phyloP scores from a whole-genome alignment of 2,888 invertebrate genomes.

The Lymantria monacha region DNA sequence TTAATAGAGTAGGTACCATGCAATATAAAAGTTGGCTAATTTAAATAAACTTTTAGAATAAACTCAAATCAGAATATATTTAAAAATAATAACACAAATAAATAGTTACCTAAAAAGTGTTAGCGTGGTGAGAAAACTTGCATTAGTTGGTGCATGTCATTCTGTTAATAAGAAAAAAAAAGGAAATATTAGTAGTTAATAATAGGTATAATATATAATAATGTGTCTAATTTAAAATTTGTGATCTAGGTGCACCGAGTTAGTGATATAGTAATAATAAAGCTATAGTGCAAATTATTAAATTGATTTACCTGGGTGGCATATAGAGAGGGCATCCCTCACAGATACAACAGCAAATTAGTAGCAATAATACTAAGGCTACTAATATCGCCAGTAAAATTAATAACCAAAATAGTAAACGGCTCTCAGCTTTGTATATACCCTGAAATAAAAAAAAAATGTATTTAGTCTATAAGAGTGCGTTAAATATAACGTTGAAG shows the following conservation, averaged over 20 bases:
- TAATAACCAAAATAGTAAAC: conserved; percentile 89
- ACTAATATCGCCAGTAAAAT: conserved; percentile 89
- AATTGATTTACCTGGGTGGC: conserved; percentile 83
- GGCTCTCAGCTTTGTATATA: conserved; percentile 87
- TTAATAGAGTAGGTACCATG: conserved; percentile 10
- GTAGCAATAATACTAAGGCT: conserved; percentile 85
- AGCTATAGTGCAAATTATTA: conserved; percentile 10
- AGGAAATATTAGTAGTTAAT: conserved; percentile 41
- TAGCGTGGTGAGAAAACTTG: conserved; percentile 58
- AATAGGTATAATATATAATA: conserved; percentile 14
- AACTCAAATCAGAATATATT: background rate
- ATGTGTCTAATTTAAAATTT: conserved; percentile 15
- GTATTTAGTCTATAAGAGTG: too few species aligned
- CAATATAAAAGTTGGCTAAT: conserved; percentile 2
- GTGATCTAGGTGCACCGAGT: conserved; percentile 15
- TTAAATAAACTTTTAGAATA: background rate
- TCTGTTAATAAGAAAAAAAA: conserved; percentile 59
- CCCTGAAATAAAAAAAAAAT: conserved; percentile 76
- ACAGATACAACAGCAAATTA: conserved; percentile 92
- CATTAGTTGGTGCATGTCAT: conserved; percentile 69
- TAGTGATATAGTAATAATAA: conserved; percentile 22
- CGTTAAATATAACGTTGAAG: too few species aligned
- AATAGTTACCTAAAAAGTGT: conserved; percentile 59
- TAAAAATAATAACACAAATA: conserved; percentile 18
- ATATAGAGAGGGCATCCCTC: conserved; percentile 92